Evolutionary conservation across 2,888 invertebrate genomes (phyloP), one percentile per base, ranked within the genome.

Genomic region (Lathronympha strigana): DNA sequence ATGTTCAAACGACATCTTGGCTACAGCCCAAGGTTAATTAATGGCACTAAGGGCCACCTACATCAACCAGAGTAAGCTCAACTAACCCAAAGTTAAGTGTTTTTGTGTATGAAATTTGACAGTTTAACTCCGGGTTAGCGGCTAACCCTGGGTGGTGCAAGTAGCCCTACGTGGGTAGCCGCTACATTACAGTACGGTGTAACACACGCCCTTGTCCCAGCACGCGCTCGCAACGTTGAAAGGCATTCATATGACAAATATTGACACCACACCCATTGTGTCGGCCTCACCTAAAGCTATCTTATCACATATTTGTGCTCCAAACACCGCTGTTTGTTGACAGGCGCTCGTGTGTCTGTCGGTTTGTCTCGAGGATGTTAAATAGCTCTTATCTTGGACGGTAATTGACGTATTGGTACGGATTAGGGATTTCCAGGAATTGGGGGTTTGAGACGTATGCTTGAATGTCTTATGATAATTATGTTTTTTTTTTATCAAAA

Each of bases 301-400:
- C 91, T 92, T 91, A 92, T 92, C 91, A 88, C 78, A 74, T 90
- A 82, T 91, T 90, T 90, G 88, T 81, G 78, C 79, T 75, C 70
- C 85, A 89, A 87, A 90, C 85, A 89, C 74, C 76, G 73, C 72
- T 87, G 83, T 88, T 88, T 88, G 84, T 82, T 81, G 88, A 87
- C 85, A 84, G 88, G 89, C 90, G 88, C 90, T 84, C 79, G 84
- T 74, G 78, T 84, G 91, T 90, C 90, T 90, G 86, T 86, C 82
- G 83, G 87, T 84, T 80, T 86, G 86, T 82, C 79, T 84, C 76
- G 79, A 77, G 72, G 73, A 71, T 74, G 70, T 78, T 76, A 78
- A 73, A 79, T 81, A 86, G 80, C 83, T 84, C 87, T 85, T 53
- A 58, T 63, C 66, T 76, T 77, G 75, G 72, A 66, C 63, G 77